Evolutionary conservation across 2,888 invertebrate genomes (phyloP), one percentile per base, ranked within the genome.

Genomic region (Podabrus alpinus): DNA sequence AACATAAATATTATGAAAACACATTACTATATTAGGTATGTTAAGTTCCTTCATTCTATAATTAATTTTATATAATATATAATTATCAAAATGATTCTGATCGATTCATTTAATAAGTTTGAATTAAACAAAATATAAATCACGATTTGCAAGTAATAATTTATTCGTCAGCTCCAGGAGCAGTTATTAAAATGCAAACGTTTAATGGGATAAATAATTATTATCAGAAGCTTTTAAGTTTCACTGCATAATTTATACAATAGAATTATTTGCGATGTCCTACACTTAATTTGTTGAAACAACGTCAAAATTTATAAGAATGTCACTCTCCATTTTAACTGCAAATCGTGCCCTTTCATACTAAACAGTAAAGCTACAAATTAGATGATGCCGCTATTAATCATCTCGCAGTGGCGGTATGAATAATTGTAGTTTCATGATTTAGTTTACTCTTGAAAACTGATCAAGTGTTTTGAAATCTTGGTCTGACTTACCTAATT

Each of bases 301-400:
- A 29, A 29, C n/a, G 45, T 45, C 45, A 45, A 45, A 45, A n/a
- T 45, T 45, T 45, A n/a, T 68, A 68, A 68, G 59, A 19, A 21
- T n/a, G 45, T n/a, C 19, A 59, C 60, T 66, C 21, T 25, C 16
- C 9, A 25, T 59, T 13, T 13, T n/a, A 66, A 59, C 66, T 62
- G 60, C 45, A 29, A 59, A 68, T 72, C 62, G 59, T 64, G 72
- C 72, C 21, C 29, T 72, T 68, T 60, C 59, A 64, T 72, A 72
- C 67, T 68, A 73, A 78, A 59, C 76, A 78, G 73, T 74, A 71
- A 77, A 78, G 77, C 62, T 71, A 68, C 77, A 71, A 79, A 78
- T 78, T 77, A 79, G 77, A 74, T 76, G 77, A 70, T 76, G 69
- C 64, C 67, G 72, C 73, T 77, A 79, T 79, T 79, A 79, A 79